phyloP scores from a whole-genome alignment of 2,797 vertebrate genomes.

The Sternarchorhynchus goeldii region DNA sequence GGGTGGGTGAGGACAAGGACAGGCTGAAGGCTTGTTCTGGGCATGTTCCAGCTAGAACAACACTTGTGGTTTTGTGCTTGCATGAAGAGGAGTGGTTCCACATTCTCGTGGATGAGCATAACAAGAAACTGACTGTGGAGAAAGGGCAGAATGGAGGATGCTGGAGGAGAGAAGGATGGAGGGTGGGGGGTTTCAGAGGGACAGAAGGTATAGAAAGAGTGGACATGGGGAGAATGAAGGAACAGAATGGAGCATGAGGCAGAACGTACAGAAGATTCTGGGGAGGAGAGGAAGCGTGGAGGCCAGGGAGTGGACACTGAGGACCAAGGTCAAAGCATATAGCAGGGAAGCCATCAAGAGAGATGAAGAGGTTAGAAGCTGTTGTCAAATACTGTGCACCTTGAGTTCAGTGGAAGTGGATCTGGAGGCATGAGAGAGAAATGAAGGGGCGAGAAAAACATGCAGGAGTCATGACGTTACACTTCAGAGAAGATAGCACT shows the following conservation, averaged over 20 bases:
- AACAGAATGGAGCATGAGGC: constrained; percentile 32
- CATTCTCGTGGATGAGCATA: constrained; percentile 84
- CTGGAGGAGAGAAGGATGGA: constrained; percentile 57
- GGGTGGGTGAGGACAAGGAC: constrained; percentile 72
- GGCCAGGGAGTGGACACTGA: not conserved
- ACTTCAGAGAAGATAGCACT: not conserved
- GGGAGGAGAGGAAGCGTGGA: not conserved
- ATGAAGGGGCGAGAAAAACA: not conserved
- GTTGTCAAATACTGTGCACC: not conserved
- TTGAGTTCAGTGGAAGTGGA: not conserved
- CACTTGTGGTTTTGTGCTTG: constrained; percentile 85
- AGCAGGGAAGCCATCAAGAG: not conserved
- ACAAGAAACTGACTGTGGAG: constrained; percentile 85
- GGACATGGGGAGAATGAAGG: constrained; percentile 31
- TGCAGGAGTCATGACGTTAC: not conserved
- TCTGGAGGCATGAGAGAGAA: not conserved
- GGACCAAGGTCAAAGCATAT: not conserved
- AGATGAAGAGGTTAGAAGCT: constrained; percentile 1
- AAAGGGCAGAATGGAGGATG: constrained; percentile 76
- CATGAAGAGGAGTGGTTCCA: constrained; percentile 88
- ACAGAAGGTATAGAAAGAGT: constrained; percentile 52
- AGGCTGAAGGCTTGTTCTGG: constrained; percentile 78
- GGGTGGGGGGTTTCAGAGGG: constrained; percentile 74
- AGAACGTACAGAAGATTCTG: constrained; percentile 32
- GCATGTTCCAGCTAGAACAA: constrained; percentile 79